Percentiles rank a stretch among this genome's conserved stretches.
Evolutionary conservation across 2,113 vertebrate species (phyloP).

Genomic region (Hemicordylus capensis): DNA sequence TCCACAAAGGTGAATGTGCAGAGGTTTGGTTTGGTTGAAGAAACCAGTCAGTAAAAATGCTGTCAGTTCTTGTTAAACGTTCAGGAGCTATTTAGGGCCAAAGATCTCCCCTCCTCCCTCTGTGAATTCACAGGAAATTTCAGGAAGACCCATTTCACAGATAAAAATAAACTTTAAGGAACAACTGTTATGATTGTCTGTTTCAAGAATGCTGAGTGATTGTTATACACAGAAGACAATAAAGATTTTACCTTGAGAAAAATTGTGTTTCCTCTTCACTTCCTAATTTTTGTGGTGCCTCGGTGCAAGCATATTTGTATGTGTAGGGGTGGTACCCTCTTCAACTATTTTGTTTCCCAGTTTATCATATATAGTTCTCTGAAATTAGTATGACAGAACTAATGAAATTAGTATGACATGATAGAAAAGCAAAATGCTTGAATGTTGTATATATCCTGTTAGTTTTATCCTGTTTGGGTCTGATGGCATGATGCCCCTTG

Average conservation of each 20-base stretch:
- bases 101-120: not conserved
- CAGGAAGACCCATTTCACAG: slow-evolving; percentile 21
- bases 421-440: not conserved
- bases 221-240: slow-evolving; percentile 34
- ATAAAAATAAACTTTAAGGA: not conserved
- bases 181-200: slow-evolving; percentile 20
- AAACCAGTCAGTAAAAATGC: not conserved
- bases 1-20: not conserved
- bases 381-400: not conserved
- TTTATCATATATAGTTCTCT: not conserved
- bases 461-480: slow-evolving; percentile 21
- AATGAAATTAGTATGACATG: slow-evolving; percentile 21
- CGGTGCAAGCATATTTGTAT: too few relatives aligned
- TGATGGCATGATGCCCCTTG: not conserved
- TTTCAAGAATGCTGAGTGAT: slow-evolving; percentile 42
- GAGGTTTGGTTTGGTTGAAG: not conserved
- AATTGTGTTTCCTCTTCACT: slow-evolving; percentile 23
- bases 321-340: slow-evolving; percentile 1
- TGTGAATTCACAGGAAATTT: not conserved
- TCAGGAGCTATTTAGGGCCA: not conserved
- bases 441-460: not conserved
- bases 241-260: slow-evolving; percentile 37
- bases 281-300: slow-evolving; percentile 35
- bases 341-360: slow-evolving; percentile 42
- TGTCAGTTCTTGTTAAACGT: not conserved